Conservation (phyloP, 2,888 invertebrate genomes). For the Cephus rjabovi region DNA sequence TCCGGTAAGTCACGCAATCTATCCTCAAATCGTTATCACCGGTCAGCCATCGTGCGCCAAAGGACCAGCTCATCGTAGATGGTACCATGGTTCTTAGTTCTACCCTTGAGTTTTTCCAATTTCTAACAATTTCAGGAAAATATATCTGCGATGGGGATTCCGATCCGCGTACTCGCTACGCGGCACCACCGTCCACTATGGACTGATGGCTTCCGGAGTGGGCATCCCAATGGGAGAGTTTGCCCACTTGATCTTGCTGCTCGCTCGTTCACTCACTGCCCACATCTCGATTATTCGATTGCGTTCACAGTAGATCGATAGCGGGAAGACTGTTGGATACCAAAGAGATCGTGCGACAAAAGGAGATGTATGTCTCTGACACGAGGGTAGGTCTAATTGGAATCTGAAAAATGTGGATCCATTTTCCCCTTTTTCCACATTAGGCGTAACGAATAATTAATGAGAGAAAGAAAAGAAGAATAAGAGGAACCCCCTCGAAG, state of each 20-base stretch:
- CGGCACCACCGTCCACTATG: slow-evolving; percentile 63
- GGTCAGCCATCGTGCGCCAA: not conserved
- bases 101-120: not conserved
- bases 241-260: slow-evolving; percentile 50
- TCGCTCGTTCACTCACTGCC: slow-evolving; percentile 55
- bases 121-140: slow-evolving; percentile 70
- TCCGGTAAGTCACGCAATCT: slow-evolving; percentile 75
- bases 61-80: not conserved
- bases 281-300: slow-evolving; percentile 38
- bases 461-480: not conserved
- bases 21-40: not conserved
- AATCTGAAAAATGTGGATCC: not conserved
- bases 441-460: not conserved
- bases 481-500: not conserved
- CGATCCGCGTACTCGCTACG: slow-evolving; percentile 67
- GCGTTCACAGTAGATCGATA: slow-evolving; percentile 24
- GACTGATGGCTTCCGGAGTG: slow-evolving; percentile 61
- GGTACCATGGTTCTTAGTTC: not conserved
- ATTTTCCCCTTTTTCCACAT: not conserved
- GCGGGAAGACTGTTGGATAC: slow-evolving; percentile 40
- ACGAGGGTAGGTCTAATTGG: not conserved
- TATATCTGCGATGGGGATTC: slow-evolving; percentile 87
- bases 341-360: slow-evolving; percentile 32
- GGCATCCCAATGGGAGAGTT: slow-evolving; percentile 53
- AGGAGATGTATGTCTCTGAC: not conserved